Percentiles rank a stretch among this genome's conserved stretches.
These are phyloP conservation scores for Spilosoma lubricipeda DNA, from an alignment of 2,888 invertebrate species.

Conservation along the genomic window DNA sequence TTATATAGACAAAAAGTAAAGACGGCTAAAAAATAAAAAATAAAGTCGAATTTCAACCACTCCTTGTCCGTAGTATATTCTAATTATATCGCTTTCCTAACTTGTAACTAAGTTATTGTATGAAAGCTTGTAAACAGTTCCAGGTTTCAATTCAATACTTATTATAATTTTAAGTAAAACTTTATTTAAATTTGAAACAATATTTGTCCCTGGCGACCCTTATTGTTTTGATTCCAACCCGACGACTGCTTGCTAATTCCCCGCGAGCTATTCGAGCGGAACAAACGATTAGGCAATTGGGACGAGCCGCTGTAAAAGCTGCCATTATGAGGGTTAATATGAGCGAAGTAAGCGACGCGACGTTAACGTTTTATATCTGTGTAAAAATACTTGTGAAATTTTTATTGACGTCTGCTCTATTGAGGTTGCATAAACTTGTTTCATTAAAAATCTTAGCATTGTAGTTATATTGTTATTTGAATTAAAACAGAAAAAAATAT, in stretches of 20 bases:
- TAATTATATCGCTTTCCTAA: no score
- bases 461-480: background rate
- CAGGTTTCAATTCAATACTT: background rate
- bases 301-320: slow-evolving; percentile 42
- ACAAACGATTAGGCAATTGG: slow-evolving; percentile 54
- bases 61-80: no score
- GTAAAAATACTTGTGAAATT: slow-evolving; percentile 7
- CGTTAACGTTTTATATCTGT: slow-evolving; percentile 11
- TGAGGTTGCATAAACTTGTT: background rate
- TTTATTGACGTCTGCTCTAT: background rate
- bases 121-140: background rate
- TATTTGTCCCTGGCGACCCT: slow-evolving; percentile 8
- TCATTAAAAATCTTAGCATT: background rate
- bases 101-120: background rate
- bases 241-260: slow-evolving; percentile 35
- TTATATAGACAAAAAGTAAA: no score
- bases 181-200: slow-evolving; percentile 5
- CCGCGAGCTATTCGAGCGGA: slow-evolving; percentile 37
- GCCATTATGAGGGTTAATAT: slow-evolving; percentile 28
- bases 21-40: no score
- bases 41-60: no score
- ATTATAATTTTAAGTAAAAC: background rate
- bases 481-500: background rate
- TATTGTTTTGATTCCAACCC: slow-evolving; percentile 36
- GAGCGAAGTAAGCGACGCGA: slow-evolving; percentile 16